These are phyloP conservation scores for Pseudopleuronectes americanus DNA, from an alignment of 2,797 vertebrate species.

Conservation along the genomic window DNA sequence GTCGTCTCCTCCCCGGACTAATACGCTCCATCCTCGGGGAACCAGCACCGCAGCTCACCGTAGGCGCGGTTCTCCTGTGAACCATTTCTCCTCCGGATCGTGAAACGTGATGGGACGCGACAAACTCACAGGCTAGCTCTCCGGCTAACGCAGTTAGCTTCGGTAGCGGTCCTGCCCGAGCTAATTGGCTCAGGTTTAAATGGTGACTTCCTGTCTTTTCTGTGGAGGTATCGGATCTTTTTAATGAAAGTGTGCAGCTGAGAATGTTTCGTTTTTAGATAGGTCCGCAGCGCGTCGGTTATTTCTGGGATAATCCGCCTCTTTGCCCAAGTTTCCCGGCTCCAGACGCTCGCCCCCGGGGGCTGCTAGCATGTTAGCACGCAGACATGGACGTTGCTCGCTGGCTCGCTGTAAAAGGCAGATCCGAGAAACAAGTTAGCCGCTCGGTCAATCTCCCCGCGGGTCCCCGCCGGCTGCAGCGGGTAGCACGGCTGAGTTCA, in stretches of 20 bases:
- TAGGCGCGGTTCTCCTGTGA: conserved; percentile 30
- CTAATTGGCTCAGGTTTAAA: conserved; percentile 42
- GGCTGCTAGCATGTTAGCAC: conserved; percentile 73
- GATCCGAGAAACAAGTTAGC: conserved; percentile 64
- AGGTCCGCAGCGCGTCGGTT: neutral
- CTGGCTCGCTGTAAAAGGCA: conserved; percentile 54
- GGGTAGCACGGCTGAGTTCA: conserved; percentile 28
- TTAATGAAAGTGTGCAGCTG: neutral
- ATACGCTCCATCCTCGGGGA: neutral
- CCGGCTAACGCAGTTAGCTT: conserved; percentile 60
- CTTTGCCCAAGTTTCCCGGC: conserved; percentile 67
- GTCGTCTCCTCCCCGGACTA: conserved; percentile 35
- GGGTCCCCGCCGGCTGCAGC: conserved; percentile 4
- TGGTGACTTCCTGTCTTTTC: neutral
- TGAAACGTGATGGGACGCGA: conserved; percentile 63
- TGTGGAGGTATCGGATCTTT: neutral
- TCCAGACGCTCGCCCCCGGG: conserved; percentile 60
- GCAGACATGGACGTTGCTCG: conserved; percentile 64
- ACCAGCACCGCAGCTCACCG: neutral
- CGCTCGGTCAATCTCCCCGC: conserved; percentile 20
- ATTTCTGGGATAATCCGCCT: conserved; percentile 38
- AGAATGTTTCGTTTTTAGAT: neutral
- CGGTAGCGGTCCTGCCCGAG: conserved; percentile 33
- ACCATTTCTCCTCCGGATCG: conserved; percentile 7
- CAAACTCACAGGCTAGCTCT: conserved; percentile 58